Evolutionary conservation across 2,888 invertebrate species (phyloP).

Genomic region (Nomada ruficornis): DNA sequence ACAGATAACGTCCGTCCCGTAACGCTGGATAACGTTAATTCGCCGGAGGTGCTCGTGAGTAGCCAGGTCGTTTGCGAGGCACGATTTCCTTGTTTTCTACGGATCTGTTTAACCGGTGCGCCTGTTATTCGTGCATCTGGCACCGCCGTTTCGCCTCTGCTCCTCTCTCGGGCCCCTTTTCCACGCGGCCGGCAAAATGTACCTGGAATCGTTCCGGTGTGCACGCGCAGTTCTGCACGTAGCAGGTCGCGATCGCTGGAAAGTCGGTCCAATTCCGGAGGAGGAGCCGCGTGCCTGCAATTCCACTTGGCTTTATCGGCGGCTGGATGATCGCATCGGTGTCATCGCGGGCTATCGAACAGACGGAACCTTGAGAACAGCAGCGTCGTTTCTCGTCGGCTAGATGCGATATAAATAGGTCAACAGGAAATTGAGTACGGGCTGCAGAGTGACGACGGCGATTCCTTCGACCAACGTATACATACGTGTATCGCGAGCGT

Average conservation of each 20-base stretch:
- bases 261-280: constrained; percentile 48
- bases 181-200: not conserved
- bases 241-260: constrained; percentile 23
- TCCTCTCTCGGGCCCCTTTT: not conserved
- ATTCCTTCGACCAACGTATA: constrained; percentile 54
- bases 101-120: constrained; percentile 9
- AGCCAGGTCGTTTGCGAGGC: constrained; percentile 42
- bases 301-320: constrained; percentile 9
- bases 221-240: not conserved
- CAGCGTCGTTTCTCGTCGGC: constrained; percentile 58
- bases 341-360: constrained; percentile 45
- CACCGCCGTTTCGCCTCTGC: not conserved
- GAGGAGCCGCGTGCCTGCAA: constrained; percentile 17
- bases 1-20: not conserved
- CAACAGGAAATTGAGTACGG: constrained; percentile 78
- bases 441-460: constrained; percentile 58
- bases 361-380: constrained; percentile 72
- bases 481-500: constrained; percentile 30
- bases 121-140: constrained; percentile 41
- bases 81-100: constrained; percentile 34
- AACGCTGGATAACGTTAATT: not conserved
- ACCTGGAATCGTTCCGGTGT: not conserved
- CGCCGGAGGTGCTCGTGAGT: not conserved
- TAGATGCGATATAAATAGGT: constrained; percentile 78
- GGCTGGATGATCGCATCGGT: constrained; percentile 10